Evolutionary conservation across 2,113 vertebrate genomes (phyloP).

Genomic region (Leptobrachium ailaonicum): DNA sequence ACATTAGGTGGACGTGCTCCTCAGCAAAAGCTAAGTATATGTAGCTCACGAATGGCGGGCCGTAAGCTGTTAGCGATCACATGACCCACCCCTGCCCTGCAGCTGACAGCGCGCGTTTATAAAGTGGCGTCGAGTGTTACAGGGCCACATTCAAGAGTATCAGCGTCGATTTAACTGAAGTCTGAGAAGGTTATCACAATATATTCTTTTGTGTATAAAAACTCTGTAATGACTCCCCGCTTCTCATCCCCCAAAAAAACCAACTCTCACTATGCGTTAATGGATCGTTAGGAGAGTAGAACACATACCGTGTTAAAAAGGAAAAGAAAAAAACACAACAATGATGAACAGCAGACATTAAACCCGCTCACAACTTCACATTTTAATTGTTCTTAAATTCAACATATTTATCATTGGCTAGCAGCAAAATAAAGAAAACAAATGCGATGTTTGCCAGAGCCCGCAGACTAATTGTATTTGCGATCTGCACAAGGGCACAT

Average conservation of each 20-base stretch:
- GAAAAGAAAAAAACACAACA: too few species aligned
- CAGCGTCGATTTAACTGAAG: not conserved
- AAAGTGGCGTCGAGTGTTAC: not conserved
- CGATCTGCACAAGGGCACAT: not conserved
- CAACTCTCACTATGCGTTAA: not conserved
- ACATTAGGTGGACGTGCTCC: not conserved
- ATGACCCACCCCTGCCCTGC: not conserved
- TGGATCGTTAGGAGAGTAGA: slow-evolving; percentile 4
- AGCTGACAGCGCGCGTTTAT: not conserved
- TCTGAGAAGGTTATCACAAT: not conserved
- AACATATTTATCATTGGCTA: slow-evolving; percentile 45
- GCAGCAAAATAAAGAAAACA: slow-evolving; percentile 42
- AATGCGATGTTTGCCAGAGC: slow-evolving; percentile 42
- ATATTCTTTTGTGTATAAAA: not conserved
- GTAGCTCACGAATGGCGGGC: not conserved
- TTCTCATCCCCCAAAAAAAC: not conserved
- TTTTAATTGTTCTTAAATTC: slow-evolving; percentile 49
- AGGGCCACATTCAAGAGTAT: not conserved
- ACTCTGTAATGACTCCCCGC: not conserved
- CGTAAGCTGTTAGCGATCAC: not conserved
- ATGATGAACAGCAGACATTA: slow-evolving; percentile 47
- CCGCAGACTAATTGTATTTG: slow-evolving; percentile 39
- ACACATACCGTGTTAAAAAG: slow-evolving; percentile 4
- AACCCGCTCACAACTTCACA: slow-evolving; percentile 36
- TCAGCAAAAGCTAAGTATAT: not conserved